These are phyloP conservation scores for Sitta carolinensis DNA, from an alignment of 2,797 vertebrate genomes.

Conservation along the genomic window DNA sequence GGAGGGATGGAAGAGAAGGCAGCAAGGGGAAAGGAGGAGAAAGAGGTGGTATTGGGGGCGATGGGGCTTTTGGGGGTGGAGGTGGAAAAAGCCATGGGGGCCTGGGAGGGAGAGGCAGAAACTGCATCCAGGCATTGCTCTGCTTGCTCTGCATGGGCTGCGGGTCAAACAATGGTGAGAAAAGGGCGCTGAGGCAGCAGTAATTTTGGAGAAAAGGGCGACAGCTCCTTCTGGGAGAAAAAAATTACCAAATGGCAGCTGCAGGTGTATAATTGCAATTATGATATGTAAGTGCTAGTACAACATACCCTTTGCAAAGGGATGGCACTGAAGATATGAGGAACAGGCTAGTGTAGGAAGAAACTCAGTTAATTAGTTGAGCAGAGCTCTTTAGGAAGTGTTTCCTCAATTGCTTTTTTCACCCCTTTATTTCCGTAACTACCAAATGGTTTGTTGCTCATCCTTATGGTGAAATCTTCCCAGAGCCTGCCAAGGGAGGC, in stretches of 20 bases:
- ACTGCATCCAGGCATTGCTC: background rate
- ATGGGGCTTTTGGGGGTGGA: background rate
- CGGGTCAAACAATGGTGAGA: background rate
- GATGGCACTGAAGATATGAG: background rate
- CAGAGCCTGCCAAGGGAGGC: background rate
- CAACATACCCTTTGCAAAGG: background rate
- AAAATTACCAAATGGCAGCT: background rate
- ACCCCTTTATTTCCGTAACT: conserved; percentile 22
- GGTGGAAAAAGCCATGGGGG: background rate
- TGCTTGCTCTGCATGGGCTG: background rate
- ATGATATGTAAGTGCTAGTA: background rate
- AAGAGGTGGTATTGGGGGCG: background rate
- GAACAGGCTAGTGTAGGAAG: conserved; percentile 16
- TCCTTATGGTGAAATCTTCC: conserved; percentile 16
- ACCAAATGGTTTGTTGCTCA: background rate
- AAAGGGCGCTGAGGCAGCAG: background rate
- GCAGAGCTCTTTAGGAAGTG: conserved; percentile 47
- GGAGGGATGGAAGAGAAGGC: background rate
- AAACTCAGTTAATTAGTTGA: conserved; percentile 57
- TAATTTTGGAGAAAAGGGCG: background rate
- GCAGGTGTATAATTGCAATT: conserved; percentile 1
- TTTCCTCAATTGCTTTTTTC: conserved; percentile 13
- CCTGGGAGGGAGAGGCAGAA: background rate
- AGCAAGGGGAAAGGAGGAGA: background rate
- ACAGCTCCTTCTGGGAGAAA: background rate